Conservation (phyloP, 2,113 vertebrate species). For the Paramormyrops kingsleyae region DNA sequence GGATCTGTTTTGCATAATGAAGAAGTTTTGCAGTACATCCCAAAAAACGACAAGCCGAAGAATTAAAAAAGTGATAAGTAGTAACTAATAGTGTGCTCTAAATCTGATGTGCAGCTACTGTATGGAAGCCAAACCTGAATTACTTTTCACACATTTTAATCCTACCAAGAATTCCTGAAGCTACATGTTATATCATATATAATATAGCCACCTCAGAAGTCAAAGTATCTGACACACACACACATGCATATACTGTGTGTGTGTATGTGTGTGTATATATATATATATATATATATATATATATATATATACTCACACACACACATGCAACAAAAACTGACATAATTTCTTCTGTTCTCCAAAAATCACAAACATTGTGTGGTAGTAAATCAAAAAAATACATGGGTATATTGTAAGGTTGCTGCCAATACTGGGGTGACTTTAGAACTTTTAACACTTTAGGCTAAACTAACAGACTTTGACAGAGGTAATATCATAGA, state of each 20-base stretch:
- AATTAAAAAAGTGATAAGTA: not conserved
- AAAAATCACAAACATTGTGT: not conserved
- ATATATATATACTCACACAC: too few species aligned
- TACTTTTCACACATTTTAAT: not conserved
- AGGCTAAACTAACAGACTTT: not conserved
- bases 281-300: too few species aligned
- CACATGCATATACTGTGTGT: too few species aligned
- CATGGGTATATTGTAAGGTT: not conserved
- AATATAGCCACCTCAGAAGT: not conserved
- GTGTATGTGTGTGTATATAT: too few species aligned
- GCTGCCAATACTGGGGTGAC: not conserved
- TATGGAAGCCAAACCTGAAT: not conserved
- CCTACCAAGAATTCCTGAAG: not conserved
- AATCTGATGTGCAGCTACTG: not conserved
- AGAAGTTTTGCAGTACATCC: not conserved
- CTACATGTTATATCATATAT: not conserved
- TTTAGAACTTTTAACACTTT: not conserved
- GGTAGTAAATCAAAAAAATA: not conserved
- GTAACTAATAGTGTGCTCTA: not conserved
- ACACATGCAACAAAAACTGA: not conserved
- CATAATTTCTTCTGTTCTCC: not conserved
- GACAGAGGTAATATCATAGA: not conserved
- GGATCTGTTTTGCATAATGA: not conserved
- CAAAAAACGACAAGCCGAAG: not conserved
- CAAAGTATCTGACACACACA: not conserved